A percentile compares a stretch with the other conserved stretches of the same genome.
Conservation (phyloP, 1,140 invertebrate species). For the Brachionus paranguensis region DNA sequence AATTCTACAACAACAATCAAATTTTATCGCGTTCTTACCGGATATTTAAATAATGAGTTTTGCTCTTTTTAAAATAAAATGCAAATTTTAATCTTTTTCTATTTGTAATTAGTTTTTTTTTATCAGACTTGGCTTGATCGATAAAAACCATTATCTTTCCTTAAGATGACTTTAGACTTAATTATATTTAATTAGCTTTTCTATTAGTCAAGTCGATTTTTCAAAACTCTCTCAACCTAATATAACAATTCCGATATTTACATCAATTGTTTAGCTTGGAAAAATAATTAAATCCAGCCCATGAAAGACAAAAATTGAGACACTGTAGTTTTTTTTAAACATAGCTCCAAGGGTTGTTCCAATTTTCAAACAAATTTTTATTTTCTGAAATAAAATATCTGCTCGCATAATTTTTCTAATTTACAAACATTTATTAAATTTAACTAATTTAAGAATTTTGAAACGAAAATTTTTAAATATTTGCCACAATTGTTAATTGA, state of each 20-base stretch:
- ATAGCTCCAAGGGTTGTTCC: too few relatives aligned
- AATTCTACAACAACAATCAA: not conserved
- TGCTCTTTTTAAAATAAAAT: slow-evolving; percentile 2
- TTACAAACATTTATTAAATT: too few relatives aligned
- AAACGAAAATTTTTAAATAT: too few relatives aligned
- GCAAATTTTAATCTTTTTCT: slow-evolving; percentile 4
- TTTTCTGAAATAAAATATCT: too few relatives aligned
- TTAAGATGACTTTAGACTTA: not conserved
- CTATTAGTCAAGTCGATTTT: not conserved
- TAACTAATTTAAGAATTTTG: too few relatives aligned
- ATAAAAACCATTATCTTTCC: not conserved
- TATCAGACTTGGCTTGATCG: not conserved
- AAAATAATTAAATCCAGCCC: not conserved
- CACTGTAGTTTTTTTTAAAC: not conserved
- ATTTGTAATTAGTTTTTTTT: not conserved
- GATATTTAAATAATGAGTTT: slow-evolving; percentile 35
- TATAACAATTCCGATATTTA: not conserved
- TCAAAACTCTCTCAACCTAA: not conserved
- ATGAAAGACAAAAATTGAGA: not conserved
- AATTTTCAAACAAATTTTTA: too few relatives aligned
- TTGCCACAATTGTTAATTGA: too few relatives aligned
- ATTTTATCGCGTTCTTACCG: not conserved
- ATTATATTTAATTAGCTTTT: slow-evolving; percentile 3
- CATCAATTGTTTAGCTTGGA: not conserved
- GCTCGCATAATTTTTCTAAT: too few relatives aligned